Evolutionary conservation across 2,888 invertebrate species (phyloP).

Genomic region (Stegana nigrithorax): DNA sequence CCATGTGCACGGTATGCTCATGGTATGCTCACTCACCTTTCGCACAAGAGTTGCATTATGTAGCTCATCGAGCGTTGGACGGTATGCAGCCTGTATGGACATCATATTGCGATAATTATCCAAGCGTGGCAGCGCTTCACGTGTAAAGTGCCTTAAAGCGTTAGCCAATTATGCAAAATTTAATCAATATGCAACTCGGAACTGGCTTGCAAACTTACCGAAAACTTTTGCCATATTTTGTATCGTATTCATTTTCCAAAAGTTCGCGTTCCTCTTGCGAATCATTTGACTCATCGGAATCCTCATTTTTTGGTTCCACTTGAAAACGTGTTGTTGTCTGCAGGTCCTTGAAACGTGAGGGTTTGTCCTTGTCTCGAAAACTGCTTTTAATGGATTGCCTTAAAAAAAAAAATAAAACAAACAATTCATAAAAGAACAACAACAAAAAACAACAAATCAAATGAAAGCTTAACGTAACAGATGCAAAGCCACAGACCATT

Average conservation of each 20-base stretch:
- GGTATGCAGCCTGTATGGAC: constrained; percentile 87
- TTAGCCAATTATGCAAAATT: not conserved
- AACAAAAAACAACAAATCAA: constrained; percentile 11
- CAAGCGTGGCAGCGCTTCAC: constrained; percentile 86
- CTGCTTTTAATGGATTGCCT: constrained; percentile 73
- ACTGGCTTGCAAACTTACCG: constrained; percentile 69
- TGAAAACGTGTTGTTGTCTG: constrained; percentile 75
- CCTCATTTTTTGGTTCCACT: constrained; percentile 69
- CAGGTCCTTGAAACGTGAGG: constrained; percentile 73
- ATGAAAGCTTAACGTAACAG: no score
- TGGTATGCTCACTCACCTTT: constrained; percentile 75
- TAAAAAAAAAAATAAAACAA: constrained; percentile 15
- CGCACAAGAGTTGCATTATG: constrained; percentile 84
- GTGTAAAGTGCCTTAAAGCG: constrained; percentile 78
- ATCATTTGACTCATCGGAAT: constrained; percentile 69
- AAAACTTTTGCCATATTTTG: constrained; percentile 83
- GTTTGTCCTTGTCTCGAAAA: constrained; percentile 74
- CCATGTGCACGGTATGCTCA: no score
- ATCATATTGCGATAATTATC: constrained; percentile 91
- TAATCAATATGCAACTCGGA: constrained; percentile 35
- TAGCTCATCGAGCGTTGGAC: constrained; percentile 89
- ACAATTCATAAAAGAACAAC: not conserved
- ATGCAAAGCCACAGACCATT: not conserved
- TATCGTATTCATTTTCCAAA: constrained; percentile 73
- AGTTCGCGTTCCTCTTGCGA: constrained; percentile 69